A percentile compares a stretch with the other conserved stretches of the same genome.
phyloP scores from a whole-genome alignment of 2,113 vertebrate genomes.

The Pelecanoides urinatrix region DNA sequence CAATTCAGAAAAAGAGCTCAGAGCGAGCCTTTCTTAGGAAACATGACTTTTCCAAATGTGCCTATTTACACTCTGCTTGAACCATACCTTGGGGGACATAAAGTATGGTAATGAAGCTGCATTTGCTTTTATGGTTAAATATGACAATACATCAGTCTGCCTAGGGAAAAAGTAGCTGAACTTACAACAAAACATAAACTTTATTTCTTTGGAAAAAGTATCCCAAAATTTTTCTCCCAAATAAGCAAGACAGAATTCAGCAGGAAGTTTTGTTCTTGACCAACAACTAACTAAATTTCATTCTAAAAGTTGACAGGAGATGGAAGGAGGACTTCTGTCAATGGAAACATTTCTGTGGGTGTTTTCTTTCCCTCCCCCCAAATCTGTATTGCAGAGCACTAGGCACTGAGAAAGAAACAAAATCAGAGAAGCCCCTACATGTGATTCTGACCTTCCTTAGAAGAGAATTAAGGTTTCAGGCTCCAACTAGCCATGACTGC shows the following conservation, averaged over 20 bases:
- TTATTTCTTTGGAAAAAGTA: not conserved
- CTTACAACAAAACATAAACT: not conserved
- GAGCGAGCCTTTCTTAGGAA: not conserved
- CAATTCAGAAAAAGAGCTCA: not conserved
- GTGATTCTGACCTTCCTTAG: not conserved
- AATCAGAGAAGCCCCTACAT: not conserved
- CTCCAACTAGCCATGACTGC: not conserved
- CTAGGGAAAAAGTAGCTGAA: not conserved
- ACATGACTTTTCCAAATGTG: not conserved
- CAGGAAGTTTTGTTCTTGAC: not conserved
- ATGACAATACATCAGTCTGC: not conserved
- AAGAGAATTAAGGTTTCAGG: not conserved
- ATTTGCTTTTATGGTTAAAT: not conserved
- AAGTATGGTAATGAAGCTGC: not conserved
- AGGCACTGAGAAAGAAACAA: not conserved
- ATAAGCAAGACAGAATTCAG: not conserved
- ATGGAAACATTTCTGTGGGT: not conserved
- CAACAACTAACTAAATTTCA: not conserved
- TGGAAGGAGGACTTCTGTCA: not conserved
- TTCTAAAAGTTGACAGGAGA: not conserved
- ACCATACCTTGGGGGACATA: not conserved
- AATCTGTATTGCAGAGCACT: not conserved
- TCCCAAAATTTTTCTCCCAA: not conserved
- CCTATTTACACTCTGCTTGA: not conserved
- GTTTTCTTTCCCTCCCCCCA: not conserved